phyloP scores from a whole-genome alignment of 2,113 vertebrate genomes.

The Pollachius pollachius region DNA sequence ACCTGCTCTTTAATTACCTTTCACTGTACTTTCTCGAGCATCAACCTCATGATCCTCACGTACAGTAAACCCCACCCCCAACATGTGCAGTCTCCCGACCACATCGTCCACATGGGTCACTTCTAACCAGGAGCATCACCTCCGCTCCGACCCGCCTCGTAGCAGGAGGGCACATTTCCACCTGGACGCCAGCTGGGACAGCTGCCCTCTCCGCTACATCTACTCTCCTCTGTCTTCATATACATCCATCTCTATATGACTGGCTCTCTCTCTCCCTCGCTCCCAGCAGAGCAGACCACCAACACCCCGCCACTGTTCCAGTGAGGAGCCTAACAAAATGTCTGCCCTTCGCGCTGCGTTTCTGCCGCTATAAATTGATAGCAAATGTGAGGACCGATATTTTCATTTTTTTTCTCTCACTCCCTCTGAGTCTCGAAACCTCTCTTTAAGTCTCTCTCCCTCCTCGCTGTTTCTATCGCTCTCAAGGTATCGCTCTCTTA shows the following conservation, averaged over 20 bases:
- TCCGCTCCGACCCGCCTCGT: too few species aligned
- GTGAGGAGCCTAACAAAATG: slow-evolving; percentile 73
- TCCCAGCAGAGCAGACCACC: neutral
- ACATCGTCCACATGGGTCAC: neutral
- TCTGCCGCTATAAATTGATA: slow-evolving; percentile 78
- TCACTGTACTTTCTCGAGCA: neutral
- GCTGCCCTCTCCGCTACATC: neutral
- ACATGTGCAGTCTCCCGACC: neutral
- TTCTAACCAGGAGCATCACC: neutral
- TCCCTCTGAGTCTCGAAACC: slow-evolving; percentile 33
- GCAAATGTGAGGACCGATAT: slow-evolving; percentile 76
- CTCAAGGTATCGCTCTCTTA: too few species aligned
- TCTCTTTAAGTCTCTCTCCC: too few species aligned
- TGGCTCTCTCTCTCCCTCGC: slow-evolving; percentile 21
- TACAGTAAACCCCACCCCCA: neutral
- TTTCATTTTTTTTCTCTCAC: slow-evolving; percentile 50
- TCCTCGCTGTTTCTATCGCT: too few species aligned
- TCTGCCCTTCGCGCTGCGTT: slow-evolving; percentile 77
- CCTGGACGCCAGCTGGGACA: neutral
- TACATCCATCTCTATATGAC: slow-evolving; percentile 24
- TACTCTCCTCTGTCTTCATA: slow-evolving; percentile 1
- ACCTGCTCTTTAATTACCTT: too few species aligned
- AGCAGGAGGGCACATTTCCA: neutral
- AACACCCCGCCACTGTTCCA: slow-evolving; percentile 51
- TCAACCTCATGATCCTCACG: neutral